phyloP scores from a whole-genome alignment of 2,797 vertebrate species.

The Eulemur mongoz region DNA sequence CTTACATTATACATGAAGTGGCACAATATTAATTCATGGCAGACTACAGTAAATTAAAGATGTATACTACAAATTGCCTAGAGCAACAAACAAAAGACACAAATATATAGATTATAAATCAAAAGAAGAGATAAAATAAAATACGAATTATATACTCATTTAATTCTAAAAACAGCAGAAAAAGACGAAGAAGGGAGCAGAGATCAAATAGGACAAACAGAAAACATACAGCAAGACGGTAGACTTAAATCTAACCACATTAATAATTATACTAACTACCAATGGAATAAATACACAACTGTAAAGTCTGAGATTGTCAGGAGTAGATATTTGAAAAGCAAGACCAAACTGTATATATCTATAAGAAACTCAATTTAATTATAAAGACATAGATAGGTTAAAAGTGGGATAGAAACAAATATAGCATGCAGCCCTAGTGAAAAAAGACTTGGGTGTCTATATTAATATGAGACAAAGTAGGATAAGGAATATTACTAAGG shows the following conservation, averaged over 20 bases:
- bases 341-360: not conserved
- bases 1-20: slow-evolving; percentile 30
- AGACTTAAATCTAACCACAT: not conserved
- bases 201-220: not conserved
- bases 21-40: not conserved
- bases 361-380: not conserved
- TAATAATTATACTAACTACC: not conserved
- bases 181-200: not conserved
- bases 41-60: not conserved
- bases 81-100: slow-evolving; percentile 10
- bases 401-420: not conserved
- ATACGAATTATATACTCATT: slow-evolving; percentile 33
- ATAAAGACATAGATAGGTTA: not conserved
- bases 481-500: not conserved
- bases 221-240: not conserved
- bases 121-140: slow-evolving; percentile 15
- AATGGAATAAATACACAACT: not conserved
- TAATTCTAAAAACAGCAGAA: slow-evolving; percentile 22
- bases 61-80: not conserved
- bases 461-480: not conserved
- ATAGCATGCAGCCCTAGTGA: not conserved
- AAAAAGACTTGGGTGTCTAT: not conserved
- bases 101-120: slow-evolving; percentile 5
- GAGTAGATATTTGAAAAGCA: not conserved
- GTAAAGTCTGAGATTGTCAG: not conserved